phyloP scores from a whole-genome alignment of 2,797 vertebrate genomes.

The Zenarchopterus dispar region DNA sequence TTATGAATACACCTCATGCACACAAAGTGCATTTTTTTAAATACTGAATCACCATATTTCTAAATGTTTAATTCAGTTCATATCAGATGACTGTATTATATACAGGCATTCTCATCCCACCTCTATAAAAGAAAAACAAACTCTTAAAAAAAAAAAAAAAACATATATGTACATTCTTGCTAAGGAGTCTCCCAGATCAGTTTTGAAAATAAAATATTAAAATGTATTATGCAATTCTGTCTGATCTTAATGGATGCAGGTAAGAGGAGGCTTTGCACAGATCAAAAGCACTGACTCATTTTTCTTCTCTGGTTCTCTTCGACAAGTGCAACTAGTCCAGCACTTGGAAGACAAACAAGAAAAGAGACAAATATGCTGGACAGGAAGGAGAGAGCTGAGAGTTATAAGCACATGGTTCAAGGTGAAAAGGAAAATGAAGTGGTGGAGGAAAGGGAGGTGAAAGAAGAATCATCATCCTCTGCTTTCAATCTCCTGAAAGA shows the following conservation, averaged over 20 bases:
- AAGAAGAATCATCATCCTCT: conserved; percentile 40
- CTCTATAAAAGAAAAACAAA: conserved; percentile 1
- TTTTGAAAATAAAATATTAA: conserved; percentile 24
- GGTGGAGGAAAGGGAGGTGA: conserved; percentile 8
- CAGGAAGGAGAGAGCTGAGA: conserved; percentile 7
- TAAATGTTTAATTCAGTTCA: conserved; percentile 10
- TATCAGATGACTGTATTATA: conserved; percentile 20
- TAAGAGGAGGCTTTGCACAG: conserved; percentile 1
- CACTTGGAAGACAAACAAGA: neutral
- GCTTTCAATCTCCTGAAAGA: conserved; percentile 45
- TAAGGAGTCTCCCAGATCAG: neutral
- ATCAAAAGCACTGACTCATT: conserved; percentile 7
- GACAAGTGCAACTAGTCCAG: neutral
- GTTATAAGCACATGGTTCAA: conserved; percentile 1
- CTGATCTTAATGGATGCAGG: conserved; percentile 7
- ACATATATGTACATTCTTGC: neutral
- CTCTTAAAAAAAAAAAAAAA: neutral
- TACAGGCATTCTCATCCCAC: neutral
- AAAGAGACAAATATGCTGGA: conserved; percentile 10
- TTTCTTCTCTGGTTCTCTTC: conserved; percentile 3
- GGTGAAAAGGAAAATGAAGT: conserved; percentile 29
- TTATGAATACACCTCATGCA: neutral
- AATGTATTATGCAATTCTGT: conserved; percentile 9
- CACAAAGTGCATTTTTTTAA: neutral
- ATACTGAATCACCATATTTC: conserved; percentile 5